Base-by-base conservation (phyloP, 2,888 invertebrate genomes). In the Andrena marginata region DNA sequence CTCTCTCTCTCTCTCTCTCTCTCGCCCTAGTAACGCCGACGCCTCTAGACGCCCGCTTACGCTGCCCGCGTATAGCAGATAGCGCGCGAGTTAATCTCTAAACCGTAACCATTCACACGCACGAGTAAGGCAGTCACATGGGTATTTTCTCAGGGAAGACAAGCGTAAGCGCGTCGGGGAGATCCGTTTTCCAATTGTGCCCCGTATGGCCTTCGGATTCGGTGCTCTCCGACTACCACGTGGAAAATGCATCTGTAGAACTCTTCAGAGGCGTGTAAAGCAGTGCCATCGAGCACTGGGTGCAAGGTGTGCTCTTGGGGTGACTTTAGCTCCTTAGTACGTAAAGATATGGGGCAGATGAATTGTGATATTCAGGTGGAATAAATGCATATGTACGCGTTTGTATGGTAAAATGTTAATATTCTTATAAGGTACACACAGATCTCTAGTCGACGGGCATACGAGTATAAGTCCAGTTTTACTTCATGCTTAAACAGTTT, bases 81-180 rank as follows among this genome's bases (percentile, higher is more conserved):
- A 59, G 42, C 56, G 48, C 62, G 49, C 51, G 62, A 51, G 79
- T 73, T 84, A 82, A 86, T 87, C 82, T 89, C 76, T 59, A 86
- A 86, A 85, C 77, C 80, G 89, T 87, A 88, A 88, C 84, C 80
- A 86, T 90, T 90, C 89, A 76, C 90, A 90, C 89, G 89, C 81
- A 67, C 74, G 63, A 68, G 56, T 68, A 70, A 77, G 81, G 67
- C 76, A 86, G 85, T 90, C 86, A 82, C 85, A 85, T 91, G 91
- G 88, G 89, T 89, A 90, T 89, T 90, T 91, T 92, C 92, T 91
- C 92, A 92, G 83, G 91, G 90, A 91, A 92, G 91, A 86, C 76
- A 67, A 82, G 76, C 68, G 76, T 62, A 56, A 80, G 49, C 31
- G 42, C 48, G 56, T 26, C 56, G 63, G 59, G 64, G 76, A 83